Conservation (phyloP, 2,113 vertebrate genomes). For the Elanus axillaris region DNA sequence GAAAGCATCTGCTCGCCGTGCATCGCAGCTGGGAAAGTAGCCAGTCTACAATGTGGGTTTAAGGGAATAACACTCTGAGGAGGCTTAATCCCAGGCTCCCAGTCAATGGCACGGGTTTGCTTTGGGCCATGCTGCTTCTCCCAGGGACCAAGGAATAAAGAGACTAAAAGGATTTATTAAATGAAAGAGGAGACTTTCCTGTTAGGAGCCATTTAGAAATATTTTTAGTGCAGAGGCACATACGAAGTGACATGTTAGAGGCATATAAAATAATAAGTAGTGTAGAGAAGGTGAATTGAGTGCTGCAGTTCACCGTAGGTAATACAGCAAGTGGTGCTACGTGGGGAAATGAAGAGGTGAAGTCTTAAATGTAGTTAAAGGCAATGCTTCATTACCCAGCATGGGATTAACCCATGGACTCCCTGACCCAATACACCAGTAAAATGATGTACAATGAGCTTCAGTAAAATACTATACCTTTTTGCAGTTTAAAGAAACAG, state of each 20-base stretch:
- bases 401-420: rapidly evolving
- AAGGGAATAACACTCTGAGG: neutral
- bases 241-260: neutral
- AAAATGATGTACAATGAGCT: neutral
- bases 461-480: neutral
- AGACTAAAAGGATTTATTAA: neutral
- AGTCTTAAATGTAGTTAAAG: neutral
- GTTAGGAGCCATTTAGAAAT: neutral
- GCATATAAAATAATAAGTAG: slow-evolving; percentile 1
- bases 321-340: neutral
- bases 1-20: neutral
- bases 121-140: neutral
- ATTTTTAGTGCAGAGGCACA: neutral
- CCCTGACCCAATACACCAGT: neutral
- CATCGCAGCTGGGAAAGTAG: neutral
- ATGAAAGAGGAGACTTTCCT: neutral
- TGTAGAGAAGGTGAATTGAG: slow-evolving; percentile 3
- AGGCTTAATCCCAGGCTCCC: neutral
- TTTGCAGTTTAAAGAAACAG: neutral
- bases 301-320: neutral
- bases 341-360: neutral
- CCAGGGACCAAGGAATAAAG: neutral
- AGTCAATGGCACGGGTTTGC: rapidly evolving
- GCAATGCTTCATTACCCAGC: neutral
- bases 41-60: neutral